Base-by-base conservation (phyloP, 1,140 invertebrate genomes). In the Pseudachorutes palmiensis region DNA sequence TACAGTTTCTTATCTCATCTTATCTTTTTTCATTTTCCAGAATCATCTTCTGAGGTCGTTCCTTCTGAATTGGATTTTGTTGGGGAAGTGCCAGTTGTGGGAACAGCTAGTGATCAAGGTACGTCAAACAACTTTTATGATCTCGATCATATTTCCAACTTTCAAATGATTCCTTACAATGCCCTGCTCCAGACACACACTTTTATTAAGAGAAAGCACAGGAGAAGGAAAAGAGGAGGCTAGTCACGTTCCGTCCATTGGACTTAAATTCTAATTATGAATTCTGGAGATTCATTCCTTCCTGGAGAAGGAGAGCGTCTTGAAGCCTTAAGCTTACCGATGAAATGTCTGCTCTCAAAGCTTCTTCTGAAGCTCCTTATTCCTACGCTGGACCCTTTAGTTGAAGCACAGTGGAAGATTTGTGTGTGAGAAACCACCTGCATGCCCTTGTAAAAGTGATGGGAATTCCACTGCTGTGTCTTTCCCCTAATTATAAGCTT, bases 261-360 rank as follows among this genome's bases (percentile, higher is more conserved):
- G 51, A 55, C 51, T 55, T 55, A 55, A 24, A 55, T 55, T 55
- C 51, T 55, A 55, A 55, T 55, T 55, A 55, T 55, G 51, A 55
- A 55, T 55, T 55, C 51, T 24, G 51, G 12, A 55, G 51, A 16
- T 24, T 24, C 51, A 55, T 55, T 55, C 19, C 36, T n/a, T 41
- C 36, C 36, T 41, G 36, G 36, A 41, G 5, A 41, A 41, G 36
- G 36, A 41, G 36, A 41, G 36, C 5, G 36, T 41, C 36, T 9
- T 41, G 19, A 19, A 9, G 19, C 36, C 5, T 41, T 41, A 9
- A 41, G 5, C 19, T 41, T 5, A 41, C 5, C 5, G 19, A 9
- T 41, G 5, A 41, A 19, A 41, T 41, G 36, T 5, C 36, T n/a
- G n/a, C n/a, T n/a, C 36, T 12, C 9, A 45, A 45, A 45, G 36